phyloP scores from a whole-genome alignment of 2,113 vertebrate species.

The Herpailurus yagouaroundi region DNA sequence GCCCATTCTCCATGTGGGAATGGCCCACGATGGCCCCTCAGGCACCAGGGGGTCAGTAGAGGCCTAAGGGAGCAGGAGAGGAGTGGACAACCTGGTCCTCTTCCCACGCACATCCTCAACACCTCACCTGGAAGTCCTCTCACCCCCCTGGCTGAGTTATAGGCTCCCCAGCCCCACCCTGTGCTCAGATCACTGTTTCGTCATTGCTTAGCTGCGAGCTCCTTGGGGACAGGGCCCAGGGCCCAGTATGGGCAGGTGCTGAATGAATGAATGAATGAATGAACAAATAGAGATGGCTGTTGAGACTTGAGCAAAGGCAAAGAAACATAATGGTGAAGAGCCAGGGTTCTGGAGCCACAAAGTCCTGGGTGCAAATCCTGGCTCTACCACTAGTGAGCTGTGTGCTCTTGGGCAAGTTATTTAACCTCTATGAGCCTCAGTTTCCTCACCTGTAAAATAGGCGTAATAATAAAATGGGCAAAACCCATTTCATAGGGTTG shows the following conservation, averaged over 20 bases:
- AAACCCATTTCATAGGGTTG: background rate
- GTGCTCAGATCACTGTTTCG: background rate
- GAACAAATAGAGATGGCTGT: background rate
- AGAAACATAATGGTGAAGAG: background rate
- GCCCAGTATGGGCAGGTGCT: background rate
- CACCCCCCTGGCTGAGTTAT: rapidly evolving
- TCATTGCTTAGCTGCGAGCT: background rate
- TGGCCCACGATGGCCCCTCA: rapidly evolving
- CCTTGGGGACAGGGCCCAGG: background rate
- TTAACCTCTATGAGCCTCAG: background rate
- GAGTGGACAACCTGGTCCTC: background rate
- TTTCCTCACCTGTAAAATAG: background rate
- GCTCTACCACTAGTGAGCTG: background rate
- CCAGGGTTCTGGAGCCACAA: background rate
- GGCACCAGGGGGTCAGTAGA: background rate
- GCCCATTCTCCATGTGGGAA: background rate
- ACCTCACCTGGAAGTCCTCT: rapidly evolving
- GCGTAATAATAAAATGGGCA: background rate
- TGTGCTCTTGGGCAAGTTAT: background rate
- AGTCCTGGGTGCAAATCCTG: background rate
- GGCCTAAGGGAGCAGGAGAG: background rate
- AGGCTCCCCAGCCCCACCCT: too few species aligned
- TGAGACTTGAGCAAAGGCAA: background rate
- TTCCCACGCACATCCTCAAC: rapidly evolving
- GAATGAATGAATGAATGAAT: background rate